Evolutionary conservation across 1,140 invertebrate species (phyloP), one percentile per base, ranked within the genome.

Genomic region (Brachionus koreanus): DNA sequence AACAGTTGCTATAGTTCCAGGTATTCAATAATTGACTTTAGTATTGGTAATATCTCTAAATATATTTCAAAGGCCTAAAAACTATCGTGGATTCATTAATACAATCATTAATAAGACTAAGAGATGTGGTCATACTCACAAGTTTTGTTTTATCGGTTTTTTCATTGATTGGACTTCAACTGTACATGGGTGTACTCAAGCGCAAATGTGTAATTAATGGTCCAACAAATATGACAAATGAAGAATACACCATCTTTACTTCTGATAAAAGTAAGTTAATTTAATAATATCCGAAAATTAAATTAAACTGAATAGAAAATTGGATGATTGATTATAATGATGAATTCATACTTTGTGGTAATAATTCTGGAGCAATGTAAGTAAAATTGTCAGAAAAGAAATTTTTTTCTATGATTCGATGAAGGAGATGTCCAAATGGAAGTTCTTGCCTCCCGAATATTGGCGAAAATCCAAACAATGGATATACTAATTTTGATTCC

Each of bases 101-200:
- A 67, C 94, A 96, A 89, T 96, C 95, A 67, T 94, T 97, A 90
- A 94, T 94, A 86, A 95, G 97, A 89, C 91, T 98, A 85, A 92
- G 94, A 5, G 95, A 97, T 89, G 96, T 97, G 85, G 96, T 98
- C 93, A 95, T 95, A n/a, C 89, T 98, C 74, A 97, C 94, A 42
- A 93, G 96, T 84, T 98, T 98, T 89, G 97, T 95, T 86, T 89
- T 98, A 84, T 96, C 96, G 94, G 94, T 98, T 83, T 97, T 97
- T 89, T 94, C 96, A 10, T 90, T 97, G 33, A 95, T 97, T 87
- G 95, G 94, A 23, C 93, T 98, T 86, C 96, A 98, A 91, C 95
- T 98, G 89, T 98, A 98, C 89, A 97, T 96, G 94, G 97, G 96
- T 84, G 93, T 96, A 72, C 91, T 98, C 83, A 95, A 95, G 85